Evolutionary conservation across 2,113 vertebrate genomes (phyloP), one percentile per base, ranked within the genome.

Genomic region (Parus major): DNA sequence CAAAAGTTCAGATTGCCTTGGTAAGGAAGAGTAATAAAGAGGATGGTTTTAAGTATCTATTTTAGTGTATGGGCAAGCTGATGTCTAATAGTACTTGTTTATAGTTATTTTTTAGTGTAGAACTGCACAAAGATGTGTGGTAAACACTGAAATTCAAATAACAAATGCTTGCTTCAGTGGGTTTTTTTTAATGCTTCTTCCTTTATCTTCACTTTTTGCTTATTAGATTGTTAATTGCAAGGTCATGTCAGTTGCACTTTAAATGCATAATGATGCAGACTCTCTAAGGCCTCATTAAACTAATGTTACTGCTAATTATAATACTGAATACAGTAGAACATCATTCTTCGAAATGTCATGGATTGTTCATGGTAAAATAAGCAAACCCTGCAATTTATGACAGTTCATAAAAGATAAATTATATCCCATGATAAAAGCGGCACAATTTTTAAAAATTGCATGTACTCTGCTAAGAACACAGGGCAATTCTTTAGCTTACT

Each of bases 281-380:
- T 78, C 49, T 88, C 50, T 47, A 31, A 83, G 55, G 80, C 75
- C 72, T 85, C 33, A 7, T 93, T 94, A 82, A 22, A 22, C 59
- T 93, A 61, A 84, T 89, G 47, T 69, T 86, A 55, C 60, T 60
- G 60, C 63, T 96, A 72, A 90, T 93, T 92, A 86, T 88, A 66
- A 82, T 93, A 71, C 61, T 68, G 76, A 64, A 73, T 59, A 42
- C n/a, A 49, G 23, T 49, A 73, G 84, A 94, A 66, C 33, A 76
- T 84, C n/a, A 17, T 86, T 90, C 88, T 93, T 88, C 15, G 2
- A 88, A 88, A 87, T 91, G 82, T 61, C 89, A 50, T 73, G 60
- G 39, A 35, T 92, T 90, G 31, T 71, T 96, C 57, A 33, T 77
- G 46, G 75, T 88, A 75, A 95, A 93, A 69, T 90, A 80, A 92